These are phyloP conservation scores for Sitobion miscanthi DNA, from an alignment of 1,140 invertebrate species.

Conservation along the genomic window DNA sequence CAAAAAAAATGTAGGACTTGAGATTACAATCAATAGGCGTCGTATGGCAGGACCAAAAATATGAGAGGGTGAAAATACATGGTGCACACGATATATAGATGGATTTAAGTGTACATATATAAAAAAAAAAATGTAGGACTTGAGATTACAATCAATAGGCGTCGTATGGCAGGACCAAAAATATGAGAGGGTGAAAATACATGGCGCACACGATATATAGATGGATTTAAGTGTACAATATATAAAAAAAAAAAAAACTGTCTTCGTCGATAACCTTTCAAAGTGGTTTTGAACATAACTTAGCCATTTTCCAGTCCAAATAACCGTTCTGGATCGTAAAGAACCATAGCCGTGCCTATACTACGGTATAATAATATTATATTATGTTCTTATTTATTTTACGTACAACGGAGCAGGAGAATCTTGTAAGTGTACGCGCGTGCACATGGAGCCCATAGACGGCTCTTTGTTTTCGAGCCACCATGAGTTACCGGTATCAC, in stretches of 20 bases:
- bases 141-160: slow-evolving; percentile 15
- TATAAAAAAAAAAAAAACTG: neutral
- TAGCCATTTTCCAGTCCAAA: neutral
- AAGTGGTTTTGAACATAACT: slow-evolving; percentile 2
- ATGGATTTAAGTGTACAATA: neutral
- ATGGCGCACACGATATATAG: neutral
- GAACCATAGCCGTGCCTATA: neutral
- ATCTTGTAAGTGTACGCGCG: neutral
- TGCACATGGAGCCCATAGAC: neutral
- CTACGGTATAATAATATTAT: neutral
- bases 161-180: neutral
- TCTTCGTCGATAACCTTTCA: slow-evolving; percentile 13
- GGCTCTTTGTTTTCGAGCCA: slow-evolving; percentile 45
- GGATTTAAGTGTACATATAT: neutral
- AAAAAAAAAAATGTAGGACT: neutral
- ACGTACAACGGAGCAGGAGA: neutral
- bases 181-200: neutral
- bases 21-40: slow-evolving; percentile 17
- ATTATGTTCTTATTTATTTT: slow-evolving; percentile 6
- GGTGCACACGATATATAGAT: neutral
- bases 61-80: neutral
- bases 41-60: neutral
- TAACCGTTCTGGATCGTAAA: neutral
- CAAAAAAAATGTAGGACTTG: neutral
- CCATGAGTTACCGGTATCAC: slow-evolving; percentile 32